Evolutionary conservation across 2,888 invertebrate genomes (phyloP).

Genomic region (Drosophila melanosoma): DNA sequence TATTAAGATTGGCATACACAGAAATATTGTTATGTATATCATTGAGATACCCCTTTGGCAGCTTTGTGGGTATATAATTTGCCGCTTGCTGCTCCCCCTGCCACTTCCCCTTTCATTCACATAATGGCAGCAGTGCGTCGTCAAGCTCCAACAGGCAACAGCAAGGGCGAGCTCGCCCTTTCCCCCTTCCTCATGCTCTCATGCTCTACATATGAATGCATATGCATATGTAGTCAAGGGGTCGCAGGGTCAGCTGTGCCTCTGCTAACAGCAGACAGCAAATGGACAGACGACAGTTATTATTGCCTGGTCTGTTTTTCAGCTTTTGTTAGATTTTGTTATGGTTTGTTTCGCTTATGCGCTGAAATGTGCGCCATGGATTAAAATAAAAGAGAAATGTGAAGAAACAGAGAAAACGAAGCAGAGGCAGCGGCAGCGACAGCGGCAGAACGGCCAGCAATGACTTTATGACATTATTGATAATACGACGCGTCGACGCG

Average conservation of each 20-base stretch:
- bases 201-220: constrained; percentile 9
- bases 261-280: constrained; percentile 5
- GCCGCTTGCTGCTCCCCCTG: constrained; percentile 31
- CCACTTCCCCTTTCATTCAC: constrained; percentile 24
- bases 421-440: background rate
- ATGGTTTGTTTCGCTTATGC: constrained; percentile 68
- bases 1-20: background rate
- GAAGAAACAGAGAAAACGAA: background rate
- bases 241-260: constrained; percentile 45
- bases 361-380: constrained; percentile 49
- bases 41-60: background rate
- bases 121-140: constrained; percentile 47
- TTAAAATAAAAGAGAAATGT: constrained; percentile 22
- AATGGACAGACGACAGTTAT: constrained; percentile 51
- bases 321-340: constrained; percentile 58
- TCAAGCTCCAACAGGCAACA: constrained; percentile 74
- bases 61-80: constrained; percentile 19
- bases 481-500: constrained; percentile 6
- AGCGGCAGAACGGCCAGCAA: constrained; percentile 10
- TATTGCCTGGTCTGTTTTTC: constrained; percentile 48
- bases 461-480: constrained; percentile 35
- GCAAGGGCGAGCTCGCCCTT: constrained; percentile 37
- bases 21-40: background rate
- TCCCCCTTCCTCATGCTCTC: background rate
- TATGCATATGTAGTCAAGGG: constrained; percentile 27